A percentile compares a stretch with the other conserved stretches of the same genome.
These are phyloP conservation scores for Zaprionus ghesquierei DNA, from an alignment of 1,140 invertebrate species.

Conservation along the genomic window DNA sequence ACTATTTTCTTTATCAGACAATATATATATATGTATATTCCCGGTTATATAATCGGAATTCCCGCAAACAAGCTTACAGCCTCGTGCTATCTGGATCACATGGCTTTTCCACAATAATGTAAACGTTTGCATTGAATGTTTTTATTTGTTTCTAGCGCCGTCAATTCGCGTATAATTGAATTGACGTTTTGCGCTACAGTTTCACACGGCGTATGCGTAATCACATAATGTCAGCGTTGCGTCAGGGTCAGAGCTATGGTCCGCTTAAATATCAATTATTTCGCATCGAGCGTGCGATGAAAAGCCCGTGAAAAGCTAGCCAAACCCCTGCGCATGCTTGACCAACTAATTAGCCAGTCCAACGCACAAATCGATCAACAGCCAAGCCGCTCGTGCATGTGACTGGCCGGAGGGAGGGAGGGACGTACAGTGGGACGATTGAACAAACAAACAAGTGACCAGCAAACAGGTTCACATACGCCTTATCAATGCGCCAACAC, in stretches of 20 bases:
- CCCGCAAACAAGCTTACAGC: neutral
- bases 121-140: conserved; percentile 13
- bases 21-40: neutral
- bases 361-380: conserved; percentile 51
- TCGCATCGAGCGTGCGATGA: neutral
- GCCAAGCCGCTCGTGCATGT: too few species aligned
- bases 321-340: conserved; percentile 5
- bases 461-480: neutral
- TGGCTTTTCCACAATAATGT: neutral
- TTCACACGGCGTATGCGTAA: conserved; percentile 64
- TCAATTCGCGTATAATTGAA: neutral
- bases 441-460: conserved; percentile 4
- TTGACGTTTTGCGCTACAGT: too few species aligned
- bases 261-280: conserved; percentile 74
- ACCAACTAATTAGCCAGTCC: conserved; percentile 48
- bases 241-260: conserved; percentile 56
- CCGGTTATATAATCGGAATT: neutral
- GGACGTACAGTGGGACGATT: neutral
- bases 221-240: too few species aligned
- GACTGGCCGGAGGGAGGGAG: conserved; percentile 23
- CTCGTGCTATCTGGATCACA: conserved; percentile 27
- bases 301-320: conserved; percentile 4
- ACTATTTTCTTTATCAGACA: neutral
- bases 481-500: conserved; percentile 43
- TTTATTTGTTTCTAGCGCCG: conserved; percentile 24